Conservation (phyloP, 1,140 invertebrate species). For the Hyphantria cunea region DNA sequence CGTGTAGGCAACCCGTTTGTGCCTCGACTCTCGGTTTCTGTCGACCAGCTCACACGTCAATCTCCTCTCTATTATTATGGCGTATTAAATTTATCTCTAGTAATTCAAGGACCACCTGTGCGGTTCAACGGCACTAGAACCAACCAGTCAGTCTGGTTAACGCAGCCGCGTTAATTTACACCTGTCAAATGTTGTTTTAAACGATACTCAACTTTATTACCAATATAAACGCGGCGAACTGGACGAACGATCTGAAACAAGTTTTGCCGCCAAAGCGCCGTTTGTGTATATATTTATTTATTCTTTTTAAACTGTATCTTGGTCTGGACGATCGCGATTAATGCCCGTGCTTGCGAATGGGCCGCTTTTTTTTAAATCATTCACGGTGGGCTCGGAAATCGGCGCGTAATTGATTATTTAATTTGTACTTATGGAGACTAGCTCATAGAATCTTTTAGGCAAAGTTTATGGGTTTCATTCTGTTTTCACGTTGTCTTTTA, state of each 20-base stretch:
- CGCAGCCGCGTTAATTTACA: slow-evolving; percentile 63
- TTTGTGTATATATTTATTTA: slow-evolving; percentile 66
- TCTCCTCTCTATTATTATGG: slow-evolving; percentile 68
- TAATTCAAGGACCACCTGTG: slow-evolving; percentile 76
- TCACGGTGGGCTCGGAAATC: slow-evolving; percentile 49
- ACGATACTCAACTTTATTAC: slow-evolving; percentile 58
- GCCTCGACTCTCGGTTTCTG: slow-evolving; percentile 46
- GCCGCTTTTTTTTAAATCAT: slow-evolving; percentile 39
- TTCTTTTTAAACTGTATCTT: slow-evolving; percentile 66
- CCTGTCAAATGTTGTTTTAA: slow-evolving; percentile 49
- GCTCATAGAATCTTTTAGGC: neutral
- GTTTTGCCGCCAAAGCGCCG: slow-evolving; percentile 58
- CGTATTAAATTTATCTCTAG: slow-evolving; percentile 74
- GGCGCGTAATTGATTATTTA: slow-evolving; percentile 11
- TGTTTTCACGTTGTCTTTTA: neutral
- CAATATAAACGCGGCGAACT: slow-evolving; percentile 34
- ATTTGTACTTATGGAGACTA: slow-evolving; percentile 1
- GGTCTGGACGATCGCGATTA: slow-evolving; percentile 61
- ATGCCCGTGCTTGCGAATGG: slow-evolving; percentile 49
- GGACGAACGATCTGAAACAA: slow-evolving; percentile 33
- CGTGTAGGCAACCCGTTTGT: neutral
- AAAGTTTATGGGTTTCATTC: too few species aligned
- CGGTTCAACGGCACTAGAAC: slow-evolving; percentile 75
- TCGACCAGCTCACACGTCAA: slow-evolving; percentile 44
- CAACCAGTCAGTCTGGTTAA: slow-evolving; percentile 73